These are phyloP conservation scores for Pyrochroa serraticornis DNA, from an alignment of 2,888 invertebrate species.

Conservation along the genomic window DNA sequence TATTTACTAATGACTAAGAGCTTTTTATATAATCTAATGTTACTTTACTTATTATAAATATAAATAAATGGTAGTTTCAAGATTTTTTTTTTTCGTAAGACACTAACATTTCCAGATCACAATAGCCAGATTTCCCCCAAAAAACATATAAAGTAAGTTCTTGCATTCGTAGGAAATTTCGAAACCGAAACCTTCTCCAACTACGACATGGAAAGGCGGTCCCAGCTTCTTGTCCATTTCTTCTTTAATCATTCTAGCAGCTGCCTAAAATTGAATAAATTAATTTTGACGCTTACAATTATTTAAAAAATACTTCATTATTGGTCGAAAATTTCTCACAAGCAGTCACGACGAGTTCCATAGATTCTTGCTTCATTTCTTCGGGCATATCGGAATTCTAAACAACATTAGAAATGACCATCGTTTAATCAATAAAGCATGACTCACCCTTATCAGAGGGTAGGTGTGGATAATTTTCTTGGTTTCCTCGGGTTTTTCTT, in stretches of 20 bases:
- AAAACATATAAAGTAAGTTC: conserved; percentile 85
- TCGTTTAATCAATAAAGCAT: conserved; percentile 4
- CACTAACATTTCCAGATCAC: conserved; percentile 85
- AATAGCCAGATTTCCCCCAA: conserved; percentile 89
- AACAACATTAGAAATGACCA: conserved; percentile 35
- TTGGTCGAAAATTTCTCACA: conserved; percentile 89
- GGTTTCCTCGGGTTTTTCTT: conserved; percentile 54
- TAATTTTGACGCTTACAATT: neutral
- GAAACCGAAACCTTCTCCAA: conserved; percentile 95
- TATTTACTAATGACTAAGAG: conserved; percentile 22
- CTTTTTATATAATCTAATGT: conserved; percentile 25
- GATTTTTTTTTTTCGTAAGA: conserved; percentile 9
- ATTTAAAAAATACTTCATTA: conserved; percentile 66
- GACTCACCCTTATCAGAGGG: conserved; percentile 78
- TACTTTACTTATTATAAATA: conserved; percentile 3
- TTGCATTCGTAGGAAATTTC: conserved; percentile 91
- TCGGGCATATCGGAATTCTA: conserved; percentile 93
- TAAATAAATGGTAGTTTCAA: neutral
- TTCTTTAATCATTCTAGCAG: conserved; percentile 94
- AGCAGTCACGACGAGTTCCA: conserved; percentile 90
- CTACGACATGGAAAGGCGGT: conserved; percentile 92
- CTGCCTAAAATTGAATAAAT: conserved; percentile 63
- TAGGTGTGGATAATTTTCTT: conserved; percentile 80
- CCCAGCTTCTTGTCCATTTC: conserved; percentile 96
- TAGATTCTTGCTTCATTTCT: conserved; percentile 87